phyloP scores from a whole-genome alignment of 2,797 vertebrate genomes.

The Rhinichthys osculus region DNA sequence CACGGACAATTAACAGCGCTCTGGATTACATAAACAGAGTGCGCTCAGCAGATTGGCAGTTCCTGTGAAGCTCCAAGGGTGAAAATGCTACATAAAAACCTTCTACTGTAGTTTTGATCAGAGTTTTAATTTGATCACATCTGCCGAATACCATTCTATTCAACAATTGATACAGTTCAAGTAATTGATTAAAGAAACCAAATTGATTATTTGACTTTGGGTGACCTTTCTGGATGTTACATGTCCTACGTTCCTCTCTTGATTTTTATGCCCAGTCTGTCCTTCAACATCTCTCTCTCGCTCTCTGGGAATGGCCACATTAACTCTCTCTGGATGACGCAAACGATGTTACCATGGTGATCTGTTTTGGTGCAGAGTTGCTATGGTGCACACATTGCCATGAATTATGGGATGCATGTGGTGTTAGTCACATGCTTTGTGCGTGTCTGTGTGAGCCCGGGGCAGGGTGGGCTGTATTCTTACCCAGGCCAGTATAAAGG shows the following conservation, averaged over 20 bases:
- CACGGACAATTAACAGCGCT: slow-evolving; percentile 40
- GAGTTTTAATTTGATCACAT: neutral
- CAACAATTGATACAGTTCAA: neutral
- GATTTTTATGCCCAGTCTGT: slow-evolving; percentile 3
- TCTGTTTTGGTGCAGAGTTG: slow-evolving; percentile 73
- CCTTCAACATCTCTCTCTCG: slow-evolving; percentile 22
- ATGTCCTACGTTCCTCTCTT: slow-evolving; percentile 1
- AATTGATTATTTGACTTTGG: slow-evolving; percentile 3
- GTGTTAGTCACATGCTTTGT: slow-evolving; percentile 49
- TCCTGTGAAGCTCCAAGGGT: slow-evolving; percentile 9
- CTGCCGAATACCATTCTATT: neutral
- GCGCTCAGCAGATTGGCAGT: slow-evolving; percentile 25
- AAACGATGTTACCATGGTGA: slow-evolving; percentile 83
- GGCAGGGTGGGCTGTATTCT: slow-evolving; percentile 61
- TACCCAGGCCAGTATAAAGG: slow-evolving; percentile 60
- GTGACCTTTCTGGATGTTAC: slow-evolving; percentile 4
- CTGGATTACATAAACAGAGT: slow-evolving; percentile 42
- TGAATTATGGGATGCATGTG: slow-evolving; percentile 82
- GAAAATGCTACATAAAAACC: neutral
- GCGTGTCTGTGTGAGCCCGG: slow-evolving; percentile 35
- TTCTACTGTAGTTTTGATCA: neutral
- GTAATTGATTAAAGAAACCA: neutral
- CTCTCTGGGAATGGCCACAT: slow-evolving; percentile 24
- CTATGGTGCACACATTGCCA: slow-evolving; percentile 75
- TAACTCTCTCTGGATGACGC: slow-evolving; percentile 60